Conservation (phyloP, 2,113 vertebrate genomes). For the Motacilla tschutschensis region DNA sequence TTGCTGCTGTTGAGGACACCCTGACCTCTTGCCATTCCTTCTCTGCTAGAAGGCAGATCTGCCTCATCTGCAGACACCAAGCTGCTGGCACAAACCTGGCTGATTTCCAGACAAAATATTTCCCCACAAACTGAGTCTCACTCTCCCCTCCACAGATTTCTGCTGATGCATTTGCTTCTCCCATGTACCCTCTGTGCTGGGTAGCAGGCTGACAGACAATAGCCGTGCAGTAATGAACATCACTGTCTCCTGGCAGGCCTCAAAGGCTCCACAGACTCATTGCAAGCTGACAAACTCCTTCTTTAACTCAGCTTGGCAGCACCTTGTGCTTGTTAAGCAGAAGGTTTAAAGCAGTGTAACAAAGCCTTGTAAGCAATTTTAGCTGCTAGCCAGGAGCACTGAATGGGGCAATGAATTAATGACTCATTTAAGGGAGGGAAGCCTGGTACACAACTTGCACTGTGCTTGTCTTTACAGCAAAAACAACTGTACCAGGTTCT, state of each 20-base stretch:
- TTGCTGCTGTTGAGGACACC: neutral
- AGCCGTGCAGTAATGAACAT: neutral
- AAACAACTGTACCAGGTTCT: neutral
- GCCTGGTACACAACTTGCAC: neutral
- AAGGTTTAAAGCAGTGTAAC: neutral
- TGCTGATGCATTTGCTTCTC: neutral
- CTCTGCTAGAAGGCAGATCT: neutral
- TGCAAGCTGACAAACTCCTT: neutral
- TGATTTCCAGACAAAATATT: neutral
- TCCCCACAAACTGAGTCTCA: neutral
- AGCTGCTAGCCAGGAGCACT: neutral
- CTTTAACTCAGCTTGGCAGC: neutral
- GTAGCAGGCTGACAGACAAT: neutral
- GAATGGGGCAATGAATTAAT: neutral
- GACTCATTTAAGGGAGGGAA: neutral
- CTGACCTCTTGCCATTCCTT: neutral
- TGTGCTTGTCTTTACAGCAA: neutral
- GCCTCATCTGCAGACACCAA: neutral
- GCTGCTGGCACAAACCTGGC: neutral
- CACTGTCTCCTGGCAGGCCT: neutral
- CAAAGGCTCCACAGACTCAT: neutral
- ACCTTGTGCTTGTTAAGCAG: neutral
- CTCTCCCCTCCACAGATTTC: neutral
- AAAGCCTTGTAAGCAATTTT: neutral
- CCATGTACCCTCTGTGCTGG: rapidly evolving